phyloP scores from a whole-genome alignment of 2,888 invertebrate genomes.

The Drosophila emarginata region DNA sequence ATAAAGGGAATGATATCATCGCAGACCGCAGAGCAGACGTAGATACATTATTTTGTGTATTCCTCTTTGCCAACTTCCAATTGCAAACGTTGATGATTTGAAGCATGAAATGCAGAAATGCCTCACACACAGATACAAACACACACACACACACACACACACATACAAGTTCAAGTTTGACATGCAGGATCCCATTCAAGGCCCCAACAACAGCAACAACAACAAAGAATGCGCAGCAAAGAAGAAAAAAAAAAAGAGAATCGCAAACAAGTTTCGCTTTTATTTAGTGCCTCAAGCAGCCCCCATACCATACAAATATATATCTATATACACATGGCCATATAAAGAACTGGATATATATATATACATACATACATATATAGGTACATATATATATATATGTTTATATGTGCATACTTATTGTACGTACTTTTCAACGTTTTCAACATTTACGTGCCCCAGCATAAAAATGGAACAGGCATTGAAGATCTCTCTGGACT shows the following conservation, averaged over 20 bases:
- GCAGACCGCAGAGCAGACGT: slow-evolving; percentile 47
- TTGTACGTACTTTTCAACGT: slow-evolving; percentile 31
- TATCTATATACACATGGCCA: slow-evolving; percentile 23
- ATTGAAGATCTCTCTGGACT: neutral
- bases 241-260: slow-evolving; percentile 40
- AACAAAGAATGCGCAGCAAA: slow-evolving; percentile 20
- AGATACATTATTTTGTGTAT: slow-evolving; percentile 48
- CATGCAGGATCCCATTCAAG: slow-evolving; percentile 78
- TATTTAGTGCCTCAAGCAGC: slow-evolving; percentile 72
- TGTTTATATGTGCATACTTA: slow-evolving; percentile 25
- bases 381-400: slow-evolving; percentile 22
- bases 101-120: slow-evolving; percentile 69
- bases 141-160: slow-evolving; percentile 28
- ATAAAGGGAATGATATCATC: slow-evolving; percentile 67
- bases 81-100: slow-evolving; percentile 67
- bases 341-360: slow-evolving; percentile 41
- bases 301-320: slow-evolving; percentile 37
- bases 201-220: slow-evolving; percentile 53
- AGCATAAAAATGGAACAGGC: slow-evolving; percentile 75
- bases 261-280: slow-evolving; percentile 76
- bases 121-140: slow-evolving; percentile 38
- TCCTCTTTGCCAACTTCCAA: slow-evolving; percentile 37
- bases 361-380: slow-evolving; percentile 21
- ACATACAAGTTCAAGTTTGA: slow-evolving; percentile 69
- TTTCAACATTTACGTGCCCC: slow-evolving; percentile 67